Evolutionary conservation across 2,888 invertebrate species (phyloP), one percentile per base, ranked within the genome.

Genomic region (Electrophaes corylata): DNA sequence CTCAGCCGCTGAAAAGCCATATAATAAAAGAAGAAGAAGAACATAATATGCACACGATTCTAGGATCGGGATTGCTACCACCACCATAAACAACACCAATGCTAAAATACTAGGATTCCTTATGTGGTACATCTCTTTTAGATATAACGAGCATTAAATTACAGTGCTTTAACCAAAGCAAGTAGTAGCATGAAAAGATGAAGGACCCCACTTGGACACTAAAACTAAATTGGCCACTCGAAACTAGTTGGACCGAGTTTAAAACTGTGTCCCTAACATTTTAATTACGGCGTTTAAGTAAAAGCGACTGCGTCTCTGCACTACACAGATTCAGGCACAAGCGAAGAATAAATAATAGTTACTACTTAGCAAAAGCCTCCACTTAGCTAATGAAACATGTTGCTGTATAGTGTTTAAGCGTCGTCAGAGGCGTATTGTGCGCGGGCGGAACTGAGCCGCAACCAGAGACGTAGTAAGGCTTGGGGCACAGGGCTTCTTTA

Each of bases 381-480:
- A 92, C 91, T 92, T 91, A 92, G 92, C 92, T 92, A 92, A 92
- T 92, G 92, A 92, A 92, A 92, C 92, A 92, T 92, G 92, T 87
- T 89, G 91, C 84, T 85, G 89, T 88, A 83, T 86, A 90, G 88
- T 86, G 87, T 88, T 85, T 80, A 83, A 86, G 84, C 86, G 83
- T 73, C 82, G 85, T 80, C 81, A 71, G 74, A 74, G 78, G 75
- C 72, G 83, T 75, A 88, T 89, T 86, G 87, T 89, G 79, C 76
- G 78, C 79, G 76, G 19, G 78, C 75, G 72, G 77, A 69, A 73
- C 75, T 67, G 69, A 71, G 75, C 78, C 55, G 43, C 55, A 60
- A 26, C 10, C 55, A 47, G 55, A 23, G 54, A 1, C 37, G 46
- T 35, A 18, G 3, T 16, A 18, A 57, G 46, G 57, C n/a, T 8